A percentile compares a stretch with the other conserved stretches of the same genome.
These are phyloP conservation scores for Urophycis tenuis DNA, from an alignment of 2,797 vertebrate genomes.

Conservation along the genomic window DNA sequence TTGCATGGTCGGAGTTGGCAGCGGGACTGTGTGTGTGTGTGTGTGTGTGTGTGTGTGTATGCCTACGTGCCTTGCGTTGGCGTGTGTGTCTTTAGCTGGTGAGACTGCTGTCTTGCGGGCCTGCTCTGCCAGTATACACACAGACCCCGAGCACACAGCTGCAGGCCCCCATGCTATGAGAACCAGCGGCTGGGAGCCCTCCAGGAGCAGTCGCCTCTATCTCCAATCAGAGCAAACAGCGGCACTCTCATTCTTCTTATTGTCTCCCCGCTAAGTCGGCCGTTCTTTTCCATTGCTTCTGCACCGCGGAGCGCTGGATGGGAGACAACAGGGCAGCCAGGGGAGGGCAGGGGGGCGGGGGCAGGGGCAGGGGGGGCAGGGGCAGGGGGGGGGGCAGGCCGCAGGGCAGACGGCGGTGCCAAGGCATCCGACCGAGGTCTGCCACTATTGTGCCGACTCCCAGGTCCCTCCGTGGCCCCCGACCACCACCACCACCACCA, in stretches of 20 bases:
- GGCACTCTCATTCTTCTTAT: conserved; percentile 38
- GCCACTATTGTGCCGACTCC: conserved; percentile 43
- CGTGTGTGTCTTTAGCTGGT: background rate
- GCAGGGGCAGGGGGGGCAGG: too few species aligned
- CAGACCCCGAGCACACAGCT: background rate
- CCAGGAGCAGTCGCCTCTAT: conserved; percentile 34
- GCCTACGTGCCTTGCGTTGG: too few species aligned
- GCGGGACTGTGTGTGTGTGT: background rate
- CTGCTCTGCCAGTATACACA: background rate
- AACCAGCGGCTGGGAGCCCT: conserved; percentile 8
- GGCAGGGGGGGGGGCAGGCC: too few species aligned
- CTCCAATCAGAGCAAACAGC: conserved; percentile 40
- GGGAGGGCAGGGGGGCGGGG: too few species aligned
- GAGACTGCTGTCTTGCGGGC: background rate
- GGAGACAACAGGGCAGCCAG: conserved; percentile 56
- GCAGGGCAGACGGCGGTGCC: conserved; percentile 45
- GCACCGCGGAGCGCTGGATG: conserved; percentile 41
- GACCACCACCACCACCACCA: conserved; percentile 31
- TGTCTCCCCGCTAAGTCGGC: conserved; percentile 49
- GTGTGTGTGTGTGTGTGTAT: background rate
- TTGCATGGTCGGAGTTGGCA: background rate
- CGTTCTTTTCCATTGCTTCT: conserved; percentile 49
- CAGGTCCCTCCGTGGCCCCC: conserved; percentile 8
- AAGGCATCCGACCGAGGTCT: conserved; percentile 48
- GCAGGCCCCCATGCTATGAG: background rate